phyloP scores from a whole-genome alignment of 2,113 vertebrate genomes.

The Thermophis baileyi region DNA sequence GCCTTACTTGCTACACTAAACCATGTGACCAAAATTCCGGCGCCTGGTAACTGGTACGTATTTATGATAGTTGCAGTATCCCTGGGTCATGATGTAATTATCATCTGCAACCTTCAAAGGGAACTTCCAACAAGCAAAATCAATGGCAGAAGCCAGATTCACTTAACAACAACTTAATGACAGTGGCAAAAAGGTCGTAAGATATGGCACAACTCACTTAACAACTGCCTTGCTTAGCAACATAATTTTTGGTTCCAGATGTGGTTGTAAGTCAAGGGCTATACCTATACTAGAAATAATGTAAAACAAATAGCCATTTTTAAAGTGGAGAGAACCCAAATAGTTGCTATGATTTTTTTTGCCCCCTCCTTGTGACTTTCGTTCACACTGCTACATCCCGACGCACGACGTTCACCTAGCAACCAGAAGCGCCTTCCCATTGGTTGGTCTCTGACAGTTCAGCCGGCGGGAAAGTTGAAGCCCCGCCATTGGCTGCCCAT shows the following conservation, averaged over 20 bases:
- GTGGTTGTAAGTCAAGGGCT: neutral
- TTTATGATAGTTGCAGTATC: neutral
- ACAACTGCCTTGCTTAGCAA: neutral
- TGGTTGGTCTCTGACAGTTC: no score
- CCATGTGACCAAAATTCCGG: neutral
- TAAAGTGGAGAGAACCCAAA: neutral
- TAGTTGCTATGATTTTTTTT: neutral
- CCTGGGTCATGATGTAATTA: neutral
- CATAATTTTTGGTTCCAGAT: neutral
- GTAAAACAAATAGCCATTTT: neutral
- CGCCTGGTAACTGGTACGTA: neutral
- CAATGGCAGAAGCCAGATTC: neutral
- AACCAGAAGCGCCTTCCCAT: no score
- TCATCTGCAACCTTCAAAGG: neutral
- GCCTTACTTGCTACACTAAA: neutral
- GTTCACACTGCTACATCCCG: no score
- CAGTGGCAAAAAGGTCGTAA: neutral
- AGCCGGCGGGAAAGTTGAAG: no score
- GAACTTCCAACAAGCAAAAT: neutral
- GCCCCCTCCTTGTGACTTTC: neutral
- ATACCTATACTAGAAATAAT: neutral
- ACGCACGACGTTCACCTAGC: no score
- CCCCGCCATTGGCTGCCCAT: no score
- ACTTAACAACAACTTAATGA: neutral
- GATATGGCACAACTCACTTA: neutral